Conservation (phyloP, 2,888 invertebrate species). For the Phyllotreta striolata region DNA sequence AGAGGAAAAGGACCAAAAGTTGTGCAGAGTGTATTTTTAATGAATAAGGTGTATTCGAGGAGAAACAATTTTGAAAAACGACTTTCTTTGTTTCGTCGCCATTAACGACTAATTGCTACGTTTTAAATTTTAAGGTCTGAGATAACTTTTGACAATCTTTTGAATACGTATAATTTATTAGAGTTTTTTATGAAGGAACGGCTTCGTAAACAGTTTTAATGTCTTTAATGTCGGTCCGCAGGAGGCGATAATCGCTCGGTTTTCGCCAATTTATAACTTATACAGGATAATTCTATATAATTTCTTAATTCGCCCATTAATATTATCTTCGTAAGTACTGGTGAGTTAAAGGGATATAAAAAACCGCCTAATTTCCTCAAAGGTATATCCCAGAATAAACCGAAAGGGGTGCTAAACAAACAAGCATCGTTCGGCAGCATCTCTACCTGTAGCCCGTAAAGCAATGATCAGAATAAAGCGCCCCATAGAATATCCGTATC, state of each 20-base stretch:
- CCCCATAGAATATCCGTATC: slow-evolving; percentile 39
- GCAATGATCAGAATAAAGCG: slow-evolving; percentile 31
- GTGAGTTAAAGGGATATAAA: background rate
- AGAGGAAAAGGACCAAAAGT: slow-evolving; percentile 40
- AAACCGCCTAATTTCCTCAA: slow-evolving; percentile 10
- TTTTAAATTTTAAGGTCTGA: slow-evolving; percentile 59
- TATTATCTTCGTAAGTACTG: no score
- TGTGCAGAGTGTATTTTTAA: slow-evolving; percentile 50
- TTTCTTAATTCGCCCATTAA: no score
- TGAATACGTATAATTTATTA: slow-evolving; percentile 56
- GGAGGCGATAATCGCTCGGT: slow-evolving; percentile 24
- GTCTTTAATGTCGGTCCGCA: slow-evolving; percentile 33
- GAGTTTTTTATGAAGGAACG: slow-evolving; percentile 46
- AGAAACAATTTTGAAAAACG: slow-evolving; percentile 63
- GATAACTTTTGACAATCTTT: slow-evolving; percentile 61
- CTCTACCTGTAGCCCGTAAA: slow-evolving; percentile 29
- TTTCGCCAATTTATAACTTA: slow-evolving; percentile 1
- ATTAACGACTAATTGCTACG: slow-evolving; percentile 61
- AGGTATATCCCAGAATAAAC: slow-evolving; percentile 16
- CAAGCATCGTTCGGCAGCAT: slow-evolving; percentile 19
- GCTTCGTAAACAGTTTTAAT: slow-evolving; percentile 43
- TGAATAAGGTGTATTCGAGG: slow-evolving; percentile 57
- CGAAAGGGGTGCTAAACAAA: slow-evolving; percentile 35
- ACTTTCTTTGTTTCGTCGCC: slow-evolving; percentile 61
- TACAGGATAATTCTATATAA: background rate